phyloP scores from a whole-genome alignment of 2,113 vertebrate species.

The Hippolais icterina region DNA sequence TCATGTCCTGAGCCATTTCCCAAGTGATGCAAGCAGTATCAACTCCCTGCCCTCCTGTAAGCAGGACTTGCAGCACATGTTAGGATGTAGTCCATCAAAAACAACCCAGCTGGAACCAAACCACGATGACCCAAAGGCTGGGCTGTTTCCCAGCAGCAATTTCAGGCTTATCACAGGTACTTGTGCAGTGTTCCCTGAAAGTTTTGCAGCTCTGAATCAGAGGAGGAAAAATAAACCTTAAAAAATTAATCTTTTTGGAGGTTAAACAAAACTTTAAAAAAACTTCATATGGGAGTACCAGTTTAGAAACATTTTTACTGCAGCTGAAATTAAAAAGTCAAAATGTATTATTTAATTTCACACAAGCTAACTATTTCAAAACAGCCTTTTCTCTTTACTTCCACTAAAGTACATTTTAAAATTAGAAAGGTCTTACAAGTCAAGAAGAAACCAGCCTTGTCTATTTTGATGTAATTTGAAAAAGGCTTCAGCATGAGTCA shows the following conservation, averaged over 20 bases:
- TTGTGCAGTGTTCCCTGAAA: not conserved
- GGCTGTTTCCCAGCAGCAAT: not conserved
- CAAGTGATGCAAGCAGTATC: not conserved
- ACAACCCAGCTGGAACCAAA: not conserved
- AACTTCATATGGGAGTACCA: not conserved
- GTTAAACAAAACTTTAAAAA: not conserved
- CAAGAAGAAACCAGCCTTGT: not conserved
- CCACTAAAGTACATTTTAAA: not conserved
- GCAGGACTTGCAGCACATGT: not conserved
- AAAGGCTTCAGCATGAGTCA: not conserved
- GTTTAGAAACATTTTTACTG: not conserved
- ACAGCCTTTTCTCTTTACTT: not conserved
- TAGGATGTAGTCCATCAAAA: not conserved
- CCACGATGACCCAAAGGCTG: not conserved
- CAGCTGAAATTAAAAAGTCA: not conserved
- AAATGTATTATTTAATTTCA: not conserved
- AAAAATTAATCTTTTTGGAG: not conserved
- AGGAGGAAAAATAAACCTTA: not conserved
- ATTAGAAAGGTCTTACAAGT: not conserved
- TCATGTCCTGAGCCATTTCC: not conserved
- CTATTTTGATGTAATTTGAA: not conserved
- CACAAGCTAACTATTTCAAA: not conserved
- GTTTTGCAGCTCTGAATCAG: not conserved
- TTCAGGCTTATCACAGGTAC: not conserved
- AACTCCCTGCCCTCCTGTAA: not conserved